These are phyloP conservation scores for Triplophysa rosa DNA, from an alignment of 2,113 vertebrate species.

Conservation along the genomic window DNA sequence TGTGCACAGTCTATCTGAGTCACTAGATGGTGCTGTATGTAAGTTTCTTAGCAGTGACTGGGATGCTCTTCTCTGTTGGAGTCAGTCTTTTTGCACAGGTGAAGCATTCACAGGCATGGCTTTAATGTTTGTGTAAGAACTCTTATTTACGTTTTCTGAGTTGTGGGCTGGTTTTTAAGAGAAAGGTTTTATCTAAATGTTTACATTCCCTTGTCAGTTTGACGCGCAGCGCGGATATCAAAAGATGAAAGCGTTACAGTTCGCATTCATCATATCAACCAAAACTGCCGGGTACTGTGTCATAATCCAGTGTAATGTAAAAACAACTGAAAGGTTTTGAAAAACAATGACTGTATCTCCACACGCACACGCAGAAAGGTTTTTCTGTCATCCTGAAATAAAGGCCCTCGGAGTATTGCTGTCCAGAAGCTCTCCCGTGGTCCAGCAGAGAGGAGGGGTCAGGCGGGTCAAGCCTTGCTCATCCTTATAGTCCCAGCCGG, in stretches of 20 bases:
- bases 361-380: background rate
- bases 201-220: constrained; percentile 43
- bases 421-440: constrained; percentile 33
- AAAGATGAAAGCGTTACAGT: constrained; percentile 44
- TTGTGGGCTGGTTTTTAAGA: constrained; percentile 37
- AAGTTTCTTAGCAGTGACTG: constrained; percentile 20
- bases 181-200: constrained; percentile 51
- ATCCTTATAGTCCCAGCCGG: constrained; percentile 51
- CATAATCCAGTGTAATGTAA: constrained; percentile 28
- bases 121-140: constrained; percentile 39
- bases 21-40: constrained; percentile 70
- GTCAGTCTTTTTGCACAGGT: constrained; percentile 39
- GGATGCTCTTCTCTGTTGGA: constrained; percentile 6
- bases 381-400: constrained; percentile 17
- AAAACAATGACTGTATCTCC: too few relatives aligned
- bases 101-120: constrained; percentile 25
- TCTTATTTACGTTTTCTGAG: constrained; percentile 39
- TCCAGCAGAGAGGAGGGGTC: constrained; percentile 44
- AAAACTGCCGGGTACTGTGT: constrained; percentile 23
- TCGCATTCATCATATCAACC: constrained; percentile 39
- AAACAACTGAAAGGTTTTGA: background rate
- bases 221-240: constrained; percentile 30
- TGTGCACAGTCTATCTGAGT: constrained; percentile 13
- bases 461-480: constrained; percentile 39
- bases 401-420: constrained; percentile 25